Conservation (phyloP, 2,888 invertebrate genomes). For the Margaritifera margaritifera region DNA sequence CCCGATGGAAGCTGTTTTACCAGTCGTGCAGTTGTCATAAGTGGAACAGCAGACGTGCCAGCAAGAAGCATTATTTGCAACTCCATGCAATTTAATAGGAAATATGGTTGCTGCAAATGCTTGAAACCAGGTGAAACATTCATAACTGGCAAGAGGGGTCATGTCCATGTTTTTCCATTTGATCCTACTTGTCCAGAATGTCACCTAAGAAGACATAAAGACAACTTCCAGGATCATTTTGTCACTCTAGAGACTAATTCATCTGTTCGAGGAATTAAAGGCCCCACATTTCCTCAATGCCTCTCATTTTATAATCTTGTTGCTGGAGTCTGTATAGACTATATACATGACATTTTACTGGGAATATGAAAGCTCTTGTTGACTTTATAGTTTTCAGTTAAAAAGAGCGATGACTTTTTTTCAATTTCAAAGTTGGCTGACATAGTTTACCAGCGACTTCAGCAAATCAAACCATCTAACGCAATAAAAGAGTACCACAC, state of each 20-base stretch:
- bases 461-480: slow-evolving; percentile 26
- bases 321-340: slow-evolving; percentile 22
- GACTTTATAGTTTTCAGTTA: slow-evolving; percentile 20
- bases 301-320: slow-evolving; percentile 23
- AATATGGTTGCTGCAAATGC: slow-evolving; percentile 27
- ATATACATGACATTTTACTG: slow-evolving; percentile 41
- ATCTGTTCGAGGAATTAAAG: slow-evolving; percentile 27
- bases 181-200: slow-evolving; percentile 6
- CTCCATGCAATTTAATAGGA: slow-evolving; percentile 33
- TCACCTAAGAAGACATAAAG: slow-evolving; percentile 7
- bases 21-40: slow-evolving; percentile 20
- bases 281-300: slow-evolving; percentile 30
- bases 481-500: slow-evolving; percentile 26
- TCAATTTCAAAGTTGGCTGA: slow-evolving; percentile 9
- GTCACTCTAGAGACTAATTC: slow-evolving; percentile 10
- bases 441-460: slow-evolving; percentile 22
- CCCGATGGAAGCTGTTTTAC: too few species aligned
- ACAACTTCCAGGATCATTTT: slow-evolving; percentile 11
- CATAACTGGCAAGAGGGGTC: slow-evolving; percentile 22
- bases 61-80: slow-evolving; percentile 32
- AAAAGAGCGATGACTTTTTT: slow-evolving; percentile 8
- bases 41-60: slow-evolving; percentile 39
- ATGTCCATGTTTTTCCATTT: slow-evolving; percentile 30
- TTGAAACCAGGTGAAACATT: slow-evolving; percentile 24
- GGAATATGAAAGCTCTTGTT: slow-evolving; percentile 28